Percentiles rank a stretch among this genome's conserved stretches.
These are phyloP conservation scores for Belonocnema kinseyi DNA, from an alignment of 1,140 invertebrate species.

Conservation along the genomic window DNA sequence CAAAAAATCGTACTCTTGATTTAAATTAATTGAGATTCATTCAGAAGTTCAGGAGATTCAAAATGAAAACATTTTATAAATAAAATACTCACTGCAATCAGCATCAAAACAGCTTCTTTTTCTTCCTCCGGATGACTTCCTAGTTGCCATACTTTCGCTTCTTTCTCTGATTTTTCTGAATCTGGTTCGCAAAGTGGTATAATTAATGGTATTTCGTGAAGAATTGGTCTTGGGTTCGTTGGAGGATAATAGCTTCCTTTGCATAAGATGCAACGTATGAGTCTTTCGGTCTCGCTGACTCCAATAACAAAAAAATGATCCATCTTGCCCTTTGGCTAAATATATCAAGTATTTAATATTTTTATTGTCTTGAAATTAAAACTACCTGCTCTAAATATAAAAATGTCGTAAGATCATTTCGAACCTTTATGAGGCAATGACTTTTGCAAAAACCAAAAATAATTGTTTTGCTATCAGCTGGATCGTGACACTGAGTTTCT, in stretches of 20 bases:
- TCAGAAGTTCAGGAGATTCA: background rate
- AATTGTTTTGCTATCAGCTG: too few relatives aligned
- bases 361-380: too few relatives aligned
- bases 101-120: slow-evolving; percentile 88
- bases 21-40: too few relatives aligned
- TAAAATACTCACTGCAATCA: slow-evolving; percentile 86
- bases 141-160: slow-evolving; percentile 84
- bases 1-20: too few relatives aligned
- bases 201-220: slow-evolving; percentile 82
- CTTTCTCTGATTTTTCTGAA: slow-evolving; percentile 88
- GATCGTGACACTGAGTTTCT: too few relatives aligned
- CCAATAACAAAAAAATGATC: slow-evolving; percentile 91
- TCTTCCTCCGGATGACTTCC: slow-evolving; percentile 79
- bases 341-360: slow-evolving; percentile 32
- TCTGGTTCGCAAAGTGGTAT: slow-evolving; percentile 88
- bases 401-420: too few relatives aligned
- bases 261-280: slow-evolving; percentile 88
- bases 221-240: slow-evolving; percentile 88
- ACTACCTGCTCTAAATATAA: too few relatives aligned
- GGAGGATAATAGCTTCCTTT: slow-evolving; percentile 91
- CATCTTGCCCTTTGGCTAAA: slow-evolving; percentile 81
- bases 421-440: too few relatives aligned
- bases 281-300: slow-evolving; percentile 85
- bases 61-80: background rate
- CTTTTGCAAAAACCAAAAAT: too few relatives aligned